A percentile compares a stretch with the other conserved stretches of the same genome.
Conservation (phyloP, 2,113 vertebrate genomes). For the Bubo bubo region DNA sequence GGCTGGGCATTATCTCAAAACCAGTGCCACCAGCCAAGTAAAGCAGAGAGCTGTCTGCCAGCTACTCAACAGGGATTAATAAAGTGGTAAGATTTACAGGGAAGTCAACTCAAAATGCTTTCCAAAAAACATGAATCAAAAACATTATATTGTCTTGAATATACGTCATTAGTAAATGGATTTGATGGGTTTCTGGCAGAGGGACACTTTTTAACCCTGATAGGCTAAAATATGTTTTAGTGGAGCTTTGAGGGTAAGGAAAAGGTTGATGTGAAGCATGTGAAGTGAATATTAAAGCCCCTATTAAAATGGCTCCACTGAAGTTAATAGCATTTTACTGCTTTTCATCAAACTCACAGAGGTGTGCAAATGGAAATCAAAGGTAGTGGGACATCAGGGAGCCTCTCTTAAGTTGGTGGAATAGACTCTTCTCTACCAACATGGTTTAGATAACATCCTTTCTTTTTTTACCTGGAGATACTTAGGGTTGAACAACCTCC, state of each 20-base stretch:
- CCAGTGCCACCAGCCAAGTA: constrained; percentile 17
- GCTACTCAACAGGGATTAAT: constrained; percentile 46
- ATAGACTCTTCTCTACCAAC: not conserved
- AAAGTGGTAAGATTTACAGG: constrained; percentile 7
- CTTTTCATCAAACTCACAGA: not conserved
- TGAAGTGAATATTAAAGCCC: not conserved
- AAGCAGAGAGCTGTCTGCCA: constrained; percentile 30
- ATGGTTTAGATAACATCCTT: not conserved
- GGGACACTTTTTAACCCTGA: not conserved
- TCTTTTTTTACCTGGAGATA: not conserved
- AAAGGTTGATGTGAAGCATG: not conserved
- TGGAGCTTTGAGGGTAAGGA: not conserved
- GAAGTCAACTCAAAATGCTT: constrained; percentile 28
- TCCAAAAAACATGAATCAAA: constrained; percentile 25
- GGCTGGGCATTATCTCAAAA: constrained; percentile 8
- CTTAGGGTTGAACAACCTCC: not conserved
- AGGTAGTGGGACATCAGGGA: not conserved
- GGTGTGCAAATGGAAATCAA: not conserved
- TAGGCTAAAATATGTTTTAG: not conserved
- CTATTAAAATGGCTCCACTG: not conserved
- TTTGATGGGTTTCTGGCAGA: constrained; percentile 33
- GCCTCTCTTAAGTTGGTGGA: not conserved
- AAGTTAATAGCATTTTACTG: not conserved
- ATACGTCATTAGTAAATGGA: not conserved
- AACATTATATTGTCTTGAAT: not conserved